These are phyloP conservation scores for Prosopocoilus inquinatus DNA, from an alignment of 2,888 invertebrate species.

Conservation along the genomic window DNA sequence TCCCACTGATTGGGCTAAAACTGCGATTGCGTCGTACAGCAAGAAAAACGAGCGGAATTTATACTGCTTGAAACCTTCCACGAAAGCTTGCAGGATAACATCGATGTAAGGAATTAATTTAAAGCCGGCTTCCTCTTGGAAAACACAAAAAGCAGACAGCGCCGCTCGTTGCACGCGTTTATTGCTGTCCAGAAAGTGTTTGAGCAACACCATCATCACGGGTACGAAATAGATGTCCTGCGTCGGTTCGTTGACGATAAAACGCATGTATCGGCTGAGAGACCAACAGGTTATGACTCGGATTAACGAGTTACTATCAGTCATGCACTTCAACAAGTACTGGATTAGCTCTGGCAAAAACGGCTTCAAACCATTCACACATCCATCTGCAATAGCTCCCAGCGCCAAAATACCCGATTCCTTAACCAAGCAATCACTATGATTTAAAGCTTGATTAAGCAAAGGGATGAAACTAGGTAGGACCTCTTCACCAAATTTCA, in stretches of 20 bases:
- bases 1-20: constrained; percentile 71
- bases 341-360: constrained; percentile 69
- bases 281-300: constrained; percentile 80
- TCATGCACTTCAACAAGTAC: constrained; percentile 64
- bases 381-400: constrained; percentile 58
- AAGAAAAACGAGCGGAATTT: constrained; percentile 72
- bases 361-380: constrained; percentile 65
- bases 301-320: constrained; percentile 67
- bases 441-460: constrained; percentile 91
- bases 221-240: constrained; percentile 60
- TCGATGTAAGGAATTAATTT: constrained; percentile 71
- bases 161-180: constrained; percentile 77
- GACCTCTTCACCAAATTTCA: constrained; percentile 93
- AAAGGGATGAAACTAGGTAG: constrained; percentile 91
- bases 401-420: constrained; percentile 92
- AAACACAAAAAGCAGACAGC: constrained; percentile 74
- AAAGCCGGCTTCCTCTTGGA: constrained; percentile 74
- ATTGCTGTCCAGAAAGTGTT: constrained; percentile 69
- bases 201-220: constrained; percentile 68
- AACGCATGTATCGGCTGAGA: constrained; percentile 69
- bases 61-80: constrained; percentile 67
- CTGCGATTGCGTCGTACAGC: constrained; percentile 75
- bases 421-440: constrained; percentile 92
- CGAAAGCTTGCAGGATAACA: constrained; percentile 68
- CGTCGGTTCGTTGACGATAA: constrained; percentile 64